Evolutionary conservation across 2,888 invertebrate genomes (phyloP), one percentile per base, ranked within the genome.

Genomic region (Marronus borbonicus): DNA sequence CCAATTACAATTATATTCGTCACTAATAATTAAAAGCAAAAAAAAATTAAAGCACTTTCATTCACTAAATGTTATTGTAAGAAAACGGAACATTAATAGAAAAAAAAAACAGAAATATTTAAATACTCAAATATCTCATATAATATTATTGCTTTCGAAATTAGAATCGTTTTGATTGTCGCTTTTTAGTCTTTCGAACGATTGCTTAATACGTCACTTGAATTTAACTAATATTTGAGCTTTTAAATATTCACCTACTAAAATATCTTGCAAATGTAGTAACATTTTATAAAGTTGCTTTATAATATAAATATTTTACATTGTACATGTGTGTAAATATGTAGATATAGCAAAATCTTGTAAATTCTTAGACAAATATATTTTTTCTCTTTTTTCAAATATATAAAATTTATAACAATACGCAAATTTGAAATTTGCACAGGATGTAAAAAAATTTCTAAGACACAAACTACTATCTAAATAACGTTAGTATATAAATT

Each of bases 401-500:
- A 74, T 76, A 69, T 69, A 78, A 68, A 76, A 76, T 76, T 68
- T 58, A 75, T 69, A 78, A 78, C 76, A 78, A 78, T 76, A 50
- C 64, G 76, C 78, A 76, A 78, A 78, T 76, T 76, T 70, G 64
- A 52, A 78, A 78, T 76, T 76, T 76, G 74, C 55, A 20, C 69
- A 69, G 17, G 60, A 66, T 69, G 76, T 77, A 79, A 78, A 58
- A 52, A 80, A 78, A 60, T 77, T 79, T 76, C 55, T 72, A 72
- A 52, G 66, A 74, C 78, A 72, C 78, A 58, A 70, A 77, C 77
- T 75, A 81, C 81, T 84, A 83, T 81, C 80, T 81, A 83, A 81
- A 80, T 83, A 87, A 85, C 86, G 87, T 87, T 87, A 87, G 85
- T 85, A 85, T 81, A 87, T 87, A 87, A 85, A 86, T 85, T 85